Percentiles rank a stretch among this genome's conserved stretches.
These are phyloP conservation scores for Varecia variegata DNA, from an alignment of 2,797 vertebrate genomes.

Conservation along the genomic window DNA sequence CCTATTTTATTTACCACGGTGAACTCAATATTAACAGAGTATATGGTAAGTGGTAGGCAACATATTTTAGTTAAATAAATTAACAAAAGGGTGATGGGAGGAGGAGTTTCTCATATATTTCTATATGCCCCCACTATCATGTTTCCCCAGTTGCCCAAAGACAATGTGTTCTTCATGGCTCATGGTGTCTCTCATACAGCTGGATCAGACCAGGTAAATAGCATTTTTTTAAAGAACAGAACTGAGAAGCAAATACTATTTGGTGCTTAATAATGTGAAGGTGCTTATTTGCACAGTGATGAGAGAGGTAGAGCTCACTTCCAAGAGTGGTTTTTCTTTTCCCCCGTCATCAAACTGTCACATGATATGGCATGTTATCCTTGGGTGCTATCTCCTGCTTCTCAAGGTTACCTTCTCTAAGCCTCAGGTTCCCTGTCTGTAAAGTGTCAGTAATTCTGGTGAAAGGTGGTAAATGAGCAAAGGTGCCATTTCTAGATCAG, in stretches of 20 bases:
- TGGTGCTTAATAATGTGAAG: not conserved
- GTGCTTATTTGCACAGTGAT: not conserved
- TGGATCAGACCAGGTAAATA: not conserved
- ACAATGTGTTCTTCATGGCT: not conserved
- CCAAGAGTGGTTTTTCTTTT: not conserved
- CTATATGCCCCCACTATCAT: not conserved
- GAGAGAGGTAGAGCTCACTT: not conserved
- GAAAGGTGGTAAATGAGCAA: not conserved
- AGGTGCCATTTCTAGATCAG: not conserved
- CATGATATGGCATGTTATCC: not conserved
- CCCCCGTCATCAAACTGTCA: fast-evolving
- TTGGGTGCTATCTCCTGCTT: not conserved
- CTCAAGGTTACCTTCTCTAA: not conserved
- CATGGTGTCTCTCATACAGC: not conserved
- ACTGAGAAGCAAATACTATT: not conserved
- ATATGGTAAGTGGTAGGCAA: not conserved
- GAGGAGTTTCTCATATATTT: not conserved
- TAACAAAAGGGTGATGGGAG: not conserved
- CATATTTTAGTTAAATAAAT: not conserved
- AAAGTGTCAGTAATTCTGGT: not conserved
- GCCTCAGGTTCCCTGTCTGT: not conserved
- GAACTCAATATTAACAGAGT: not conserved
- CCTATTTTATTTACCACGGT: not conserved
- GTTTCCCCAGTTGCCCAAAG: not conserved
- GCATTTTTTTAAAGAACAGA: not conserved